Conservation (phyloP, 2,888 invertebrate genomes). For the Chrysolina americana region DNA sequence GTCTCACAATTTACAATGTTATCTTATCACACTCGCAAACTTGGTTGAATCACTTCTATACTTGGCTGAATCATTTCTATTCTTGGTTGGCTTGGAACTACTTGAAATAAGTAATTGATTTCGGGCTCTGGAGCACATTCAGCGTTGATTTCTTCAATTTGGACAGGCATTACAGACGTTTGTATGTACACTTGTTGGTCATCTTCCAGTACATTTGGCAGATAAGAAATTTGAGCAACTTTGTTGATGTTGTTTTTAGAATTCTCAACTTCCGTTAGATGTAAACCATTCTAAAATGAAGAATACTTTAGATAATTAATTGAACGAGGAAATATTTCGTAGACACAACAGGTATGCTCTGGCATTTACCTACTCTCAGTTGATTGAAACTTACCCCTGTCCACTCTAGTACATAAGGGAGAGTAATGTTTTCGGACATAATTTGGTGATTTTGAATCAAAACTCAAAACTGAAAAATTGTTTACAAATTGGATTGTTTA, state of each 20-base stretch:
- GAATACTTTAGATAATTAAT: background rate
- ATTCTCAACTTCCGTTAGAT: constrained; percentile 35
- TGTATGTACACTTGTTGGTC: constrained; percentile 20
- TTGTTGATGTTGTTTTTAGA: constrained; percentile 15
- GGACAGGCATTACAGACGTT: background rate
- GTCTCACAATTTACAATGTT: background rate
- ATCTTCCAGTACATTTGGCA: constrained; percentile 30
- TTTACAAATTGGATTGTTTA: background rate
- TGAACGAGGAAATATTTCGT: background rate
- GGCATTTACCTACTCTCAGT: too few species aligned
- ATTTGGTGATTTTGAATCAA: too few species aligned
- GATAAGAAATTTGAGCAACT: constrained; percentile 27
- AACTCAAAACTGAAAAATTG: background rate
- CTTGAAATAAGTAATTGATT: constrained; percentile 59
- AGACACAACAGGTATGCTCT: too few species aligned
- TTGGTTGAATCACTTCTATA: constrained; percentile 38
- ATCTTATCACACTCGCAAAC: background rate
- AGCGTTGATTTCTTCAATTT: constrained; percentile 34
- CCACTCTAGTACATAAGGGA: constrained; percentile 46
- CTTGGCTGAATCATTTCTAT: constrained; percentile 53
- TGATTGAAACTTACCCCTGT: constrained; percentile 40
- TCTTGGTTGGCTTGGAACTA: constrained; percentile 64
- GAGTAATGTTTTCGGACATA: constrained; percentile 35
- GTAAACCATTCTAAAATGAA: constrained; percentile 37
- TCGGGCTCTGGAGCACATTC: constrained; percentile 31